Percentiles rank a stretch among this genome's conserved stretches.
Conservation (phyloP, 2,888 invertebrate genomes). For the Romanomermis culicivorax region DNA sequence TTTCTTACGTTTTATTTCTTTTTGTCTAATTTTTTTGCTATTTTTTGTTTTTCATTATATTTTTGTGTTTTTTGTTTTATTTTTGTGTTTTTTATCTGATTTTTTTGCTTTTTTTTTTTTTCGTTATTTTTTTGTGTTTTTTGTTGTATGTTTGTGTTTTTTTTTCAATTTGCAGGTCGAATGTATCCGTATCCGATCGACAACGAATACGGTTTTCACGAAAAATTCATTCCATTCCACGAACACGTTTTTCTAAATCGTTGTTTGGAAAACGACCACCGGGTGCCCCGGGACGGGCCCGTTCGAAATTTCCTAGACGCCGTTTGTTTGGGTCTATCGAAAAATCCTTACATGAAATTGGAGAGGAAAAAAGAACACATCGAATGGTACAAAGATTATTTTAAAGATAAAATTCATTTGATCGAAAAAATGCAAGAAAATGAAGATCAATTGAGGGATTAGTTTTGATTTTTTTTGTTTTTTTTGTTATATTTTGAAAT, state of each 20-base stretch:
- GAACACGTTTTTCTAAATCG: constrained; percentile 81
- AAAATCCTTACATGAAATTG: constrained; percentile 72
- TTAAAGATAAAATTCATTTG: constrained; percentile 33
- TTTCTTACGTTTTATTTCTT: too few species aligned
- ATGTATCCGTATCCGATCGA: constrained; percentile 88
- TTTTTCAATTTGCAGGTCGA: too few species aligned
- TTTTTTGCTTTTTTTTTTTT: too few species aligned
- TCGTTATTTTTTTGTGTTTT: too few species aligned
- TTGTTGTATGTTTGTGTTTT: too few species aligned
- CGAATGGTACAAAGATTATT: constrained; percentile 72
- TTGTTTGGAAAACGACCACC: constrained; percentile 45
- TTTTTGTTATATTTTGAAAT: too few species aligned
- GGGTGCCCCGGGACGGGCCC: constrained; percentile 76
- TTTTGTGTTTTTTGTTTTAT: too few species aligned
- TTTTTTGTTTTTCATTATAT: too few species aligned
- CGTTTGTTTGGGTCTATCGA: constrained; percentile 72
- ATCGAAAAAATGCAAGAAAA: background rate
- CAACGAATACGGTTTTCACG: constrained; percentile 49
- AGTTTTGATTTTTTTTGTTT: too few species aligned
- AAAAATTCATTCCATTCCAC: constrained; percentile 48
- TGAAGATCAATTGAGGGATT: too few species aligned
- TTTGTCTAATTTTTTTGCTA: too few species aligned
- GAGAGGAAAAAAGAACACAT: constrained; percentile 69
- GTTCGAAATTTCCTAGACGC: constrained; percentile 91
- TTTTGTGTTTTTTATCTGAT: too few species aligned